Conservation (phyloP, 2,888 invertebrate species). For the Polietes domitor region DNA sequence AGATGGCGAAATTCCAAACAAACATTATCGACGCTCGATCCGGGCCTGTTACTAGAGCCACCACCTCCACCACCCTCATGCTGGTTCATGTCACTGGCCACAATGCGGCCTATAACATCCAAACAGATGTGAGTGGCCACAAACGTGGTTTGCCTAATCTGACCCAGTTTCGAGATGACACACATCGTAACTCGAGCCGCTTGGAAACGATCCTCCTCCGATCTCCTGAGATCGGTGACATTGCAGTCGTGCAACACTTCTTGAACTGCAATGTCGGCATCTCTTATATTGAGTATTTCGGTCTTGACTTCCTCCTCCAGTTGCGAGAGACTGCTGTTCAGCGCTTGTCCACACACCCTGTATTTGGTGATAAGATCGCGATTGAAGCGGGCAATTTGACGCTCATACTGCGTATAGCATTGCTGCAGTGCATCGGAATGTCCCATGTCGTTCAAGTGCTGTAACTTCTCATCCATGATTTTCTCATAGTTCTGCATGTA, state of each 20-base stretch:
- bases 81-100: constrained; percentile 52
- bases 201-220: neutral
- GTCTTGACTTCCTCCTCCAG: constrained; percentile 59
- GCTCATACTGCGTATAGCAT: constrained; percentile 68
- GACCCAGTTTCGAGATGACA: constrained; percentile 66
- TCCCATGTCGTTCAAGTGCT: constrained; percentile 42
- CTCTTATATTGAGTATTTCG: constrained; percentile 62
- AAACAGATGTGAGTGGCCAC: constrained; percentile 51
- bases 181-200: constrained; percentile 66
- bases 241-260: constrained; percentile 60
- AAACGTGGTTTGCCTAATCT: constrained; percentile 65
- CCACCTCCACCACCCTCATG: neutral
- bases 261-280: constrained; percentile 57
- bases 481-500: constrained; percentile 49
- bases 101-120: constrained; percentile 47
- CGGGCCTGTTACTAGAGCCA: neutral
- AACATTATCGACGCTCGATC: neutral
- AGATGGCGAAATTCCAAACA: constrained; percentile 43
- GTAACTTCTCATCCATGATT: constrained; percentile 54
- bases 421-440: constrained; percentile 44
- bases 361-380: constrained; percentile 66
- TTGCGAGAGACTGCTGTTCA: constrained; percentile 59
- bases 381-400: constrained; percentile 68
- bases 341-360: constrained; percentile 56
- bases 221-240: constrained; percentile 52